Conservation (phyloP, 2,113 vertebrate species). For the Lepisosteus oculatus region DNA sequence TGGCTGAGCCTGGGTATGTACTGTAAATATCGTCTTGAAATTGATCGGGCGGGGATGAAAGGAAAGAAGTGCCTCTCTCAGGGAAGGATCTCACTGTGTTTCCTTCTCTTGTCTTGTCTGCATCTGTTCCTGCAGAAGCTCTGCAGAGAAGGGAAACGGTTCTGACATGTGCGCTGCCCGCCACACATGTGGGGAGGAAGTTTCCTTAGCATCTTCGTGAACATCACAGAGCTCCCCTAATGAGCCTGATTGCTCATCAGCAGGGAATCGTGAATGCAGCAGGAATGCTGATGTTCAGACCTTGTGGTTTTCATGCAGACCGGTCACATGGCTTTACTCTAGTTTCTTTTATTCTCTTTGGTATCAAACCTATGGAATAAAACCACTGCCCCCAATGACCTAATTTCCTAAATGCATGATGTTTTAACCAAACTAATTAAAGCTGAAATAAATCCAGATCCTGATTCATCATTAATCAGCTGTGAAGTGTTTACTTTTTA, state of each 20-base stretch:
- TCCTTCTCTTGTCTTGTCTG: not conserved
- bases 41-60: not conserved
- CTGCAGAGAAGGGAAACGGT: not conserved
- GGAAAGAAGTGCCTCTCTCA: not conserved
- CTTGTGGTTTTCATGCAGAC: not conserved
- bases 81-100: not conserved
- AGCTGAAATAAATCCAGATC: too few species aligned
- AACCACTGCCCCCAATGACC: too few species aligned
- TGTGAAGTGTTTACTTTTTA: too few species aligned
- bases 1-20: not conserved
- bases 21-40: not conserved
- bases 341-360: not conserved
- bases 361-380: too few species aligned
- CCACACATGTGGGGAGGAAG: too few species aligned
- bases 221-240: not conserved
- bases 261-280: constrained; percentile 51
- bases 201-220: not conserved
- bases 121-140: not conserved
- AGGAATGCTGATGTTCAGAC: not conserved
- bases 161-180: not conserved
- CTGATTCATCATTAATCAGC: too few species aligned
- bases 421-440: too few species aligned
- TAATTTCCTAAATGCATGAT: too few species aligned
- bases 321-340: too few species aligned
- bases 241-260: not conserved